Conservation (phyloP, 1,140 invertebrate species). For the Latrodectus geometricus region DNA sequence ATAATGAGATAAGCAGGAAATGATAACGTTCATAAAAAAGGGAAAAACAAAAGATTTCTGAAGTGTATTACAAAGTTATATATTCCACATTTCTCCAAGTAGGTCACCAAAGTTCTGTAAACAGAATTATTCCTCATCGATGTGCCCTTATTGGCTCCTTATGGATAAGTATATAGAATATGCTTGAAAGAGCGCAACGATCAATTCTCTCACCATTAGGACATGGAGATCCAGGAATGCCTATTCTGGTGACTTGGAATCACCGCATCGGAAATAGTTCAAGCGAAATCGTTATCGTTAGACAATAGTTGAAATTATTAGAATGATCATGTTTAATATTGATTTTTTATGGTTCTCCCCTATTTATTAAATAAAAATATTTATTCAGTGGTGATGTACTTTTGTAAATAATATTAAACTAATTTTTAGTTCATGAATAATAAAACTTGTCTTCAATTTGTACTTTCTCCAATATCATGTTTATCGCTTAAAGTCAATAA, state of each 20-base stretch:
- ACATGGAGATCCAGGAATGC: conserved; percentile 23
- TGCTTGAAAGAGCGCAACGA: conserved; percentile 39
- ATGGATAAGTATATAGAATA: conserved; percentile 30
- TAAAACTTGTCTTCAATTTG: no score
- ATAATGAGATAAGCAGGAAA: no score
- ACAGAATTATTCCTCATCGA: conserved; percentile 38
- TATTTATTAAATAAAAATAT: no score
- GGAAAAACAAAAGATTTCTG: conserved; percentile 21
- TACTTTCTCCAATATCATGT: no score
- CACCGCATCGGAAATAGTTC: conserved; percentile 48
- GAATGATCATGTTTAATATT: background rate
- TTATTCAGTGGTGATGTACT: no score
- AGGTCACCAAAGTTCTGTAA: conserved; percentile 32
- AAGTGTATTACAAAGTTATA: conserved; percentile 10
- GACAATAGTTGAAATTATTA: conserved; percentile 1
- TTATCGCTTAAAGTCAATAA: no score
- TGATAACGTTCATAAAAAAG: background rate
- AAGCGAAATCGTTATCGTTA: conserved; percentile 40
- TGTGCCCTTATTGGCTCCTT: conserved; percentile 11
- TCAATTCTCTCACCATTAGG: conserved; percentile 46
- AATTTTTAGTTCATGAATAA: no score
- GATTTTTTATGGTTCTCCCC: background rate
- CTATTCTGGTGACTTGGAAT: conserved; percentile 12
- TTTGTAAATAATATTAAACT: no score
- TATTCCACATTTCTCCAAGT: conserved; percentile 1